Evolutionary conservation across 2,888 invertebrate genomes (phyloP).

Genomic region (Aspidapion aeneum): DNA sequence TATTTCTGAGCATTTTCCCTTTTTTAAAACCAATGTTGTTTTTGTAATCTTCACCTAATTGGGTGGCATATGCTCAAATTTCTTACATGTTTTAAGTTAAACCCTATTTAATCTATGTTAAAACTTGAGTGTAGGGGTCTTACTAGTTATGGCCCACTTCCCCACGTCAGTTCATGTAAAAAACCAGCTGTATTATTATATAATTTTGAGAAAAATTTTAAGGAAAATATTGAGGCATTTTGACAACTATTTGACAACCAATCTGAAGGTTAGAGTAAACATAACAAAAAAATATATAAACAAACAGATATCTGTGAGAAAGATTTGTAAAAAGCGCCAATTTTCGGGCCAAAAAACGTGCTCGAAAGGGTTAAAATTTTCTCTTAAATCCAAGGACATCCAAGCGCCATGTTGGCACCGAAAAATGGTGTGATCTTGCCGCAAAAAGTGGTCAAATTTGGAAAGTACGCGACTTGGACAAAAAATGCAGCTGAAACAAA

Average conservation of each 20-base stretch:
- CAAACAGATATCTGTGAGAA: background rate
- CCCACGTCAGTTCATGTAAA: background rate
- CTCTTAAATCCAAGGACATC: constrained; percentile 15
- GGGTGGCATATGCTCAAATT: too few relatives aligned
- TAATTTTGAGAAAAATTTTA: constrained; percentile 2
- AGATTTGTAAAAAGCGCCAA: background rate
- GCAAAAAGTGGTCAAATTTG: constrained; percentile 19
- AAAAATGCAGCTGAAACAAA: constrained; percentile 14
- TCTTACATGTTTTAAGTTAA: too few relatives aligned
- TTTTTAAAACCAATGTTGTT: too few relatives aligned
- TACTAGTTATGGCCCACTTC: too few relatives aligned
- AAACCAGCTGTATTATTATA: constrained; percentile 3
- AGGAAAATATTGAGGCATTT: background rate
- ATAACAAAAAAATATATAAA: background rate
- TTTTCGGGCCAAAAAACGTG: background rate
- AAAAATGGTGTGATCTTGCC: background rate
- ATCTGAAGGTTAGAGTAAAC: background rate
- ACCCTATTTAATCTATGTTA: too few relatives aligned
- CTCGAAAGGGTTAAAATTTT: constrained; percentile 7
- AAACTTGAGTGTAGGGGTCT: too few relatives aligned
- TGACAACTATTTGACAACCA: background rate
- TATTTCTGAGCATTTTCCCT: background rate
- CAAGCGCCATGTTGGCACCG: constrained; percentile 57
- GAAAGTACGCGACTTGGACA: constrained; percentile 29
- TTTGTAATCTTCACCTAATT: too few relatives aligned